Evolutionary conservation across 1,140 invertebrate genomes (phyloP), one percentile per base, ranked within the genome.

Genomic region (Tetraneura akinire): DNA sequence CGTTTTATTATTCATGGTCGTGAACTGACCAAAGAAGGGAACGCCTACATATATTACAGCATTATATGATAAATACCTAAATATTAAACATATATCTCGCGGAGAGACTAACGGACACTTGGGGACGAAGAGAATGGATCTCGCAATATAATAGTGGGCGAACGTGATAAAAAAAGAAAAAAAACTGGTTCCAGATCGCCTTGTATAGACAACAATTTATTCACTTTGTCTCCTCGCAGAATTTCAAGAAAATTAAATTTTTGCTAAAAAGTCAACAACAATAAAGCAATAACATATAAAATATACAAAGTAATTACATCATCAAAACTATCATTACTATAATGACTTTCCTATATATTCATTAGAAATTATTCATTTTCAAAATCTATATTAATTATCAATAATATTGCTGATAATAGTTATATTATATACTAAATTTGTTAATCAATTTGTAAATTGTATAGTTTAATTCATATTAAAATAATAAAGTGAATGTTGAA

Each of bases 171-270:
- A 74, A 78, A 68, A 21, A n/a, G n/a, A n/a, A n/a, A 60, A 47
- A 21, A 70, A 60, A 78, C 74, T 62, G 55, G 74, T 78, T 78
- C 74, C 74, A 57, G 74, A 78, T 78, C 55, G 74, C 74, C 74
- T 78, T 78, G 37, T 78, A 60, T 45, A 45, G 55, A 62, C 74
- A 76, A 62, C 55, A 62, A 49, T 78, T n/a, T n/a, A n/a, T n/a
- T 60, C 37, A 45, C 74, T 51, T 29, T n/a, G 23, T 78, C 51
- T 62, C n/a, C 32, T 3, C 8, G 5, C 16, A 10, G 37, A 26
- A 62, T 57, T 78, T 37, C 32, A 29, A 16, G 0, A 29, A 71
- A 71, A 71, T 29, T 49, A 13, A 51, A 4, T 29, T 42, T 71
- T 6, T 3, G 1, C 4, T 18, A 1, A 29, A 29, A 23, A 26